A percentile compares a stretch with the other conserved stretches of the same genome.
Conservation (phyloP, 2,888 invertebrate species). For the Silvanus unidentatus region DNA sequence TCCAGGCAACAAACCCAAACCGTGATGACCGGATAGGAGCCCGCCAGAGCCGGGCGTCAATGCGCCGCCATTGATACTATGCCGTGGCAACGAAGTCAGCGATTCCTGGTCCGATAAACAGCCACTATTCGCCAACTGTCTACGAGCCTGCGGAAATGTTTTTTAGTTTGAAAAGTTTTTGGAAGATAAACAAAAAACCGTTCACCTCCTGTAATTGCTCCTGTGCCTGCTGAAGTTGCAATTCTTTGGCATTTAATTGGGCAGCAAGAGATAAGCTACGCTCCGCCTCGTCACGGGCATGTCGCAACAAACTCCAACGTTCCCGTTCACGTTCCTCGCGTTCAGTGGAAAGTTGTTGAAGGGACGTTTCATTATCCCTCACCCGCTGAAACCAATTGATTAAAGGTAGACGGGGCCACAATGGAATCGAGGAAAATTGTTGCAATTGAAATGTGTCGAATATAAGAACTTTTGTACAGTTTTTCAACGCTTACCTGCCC, state of each 20-base stretch:
- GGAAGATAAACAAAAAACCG: conserved; percentile 5
- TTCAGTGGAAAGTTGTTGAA: conserved; percentile 55
- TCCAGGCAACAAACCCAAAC: conserved; percentile 49
- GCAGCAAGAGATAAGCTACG: conserved; percentile 79
- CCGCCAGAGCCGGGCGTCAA: conserved; percentile 56
- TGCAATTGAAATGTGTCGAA: background rate
- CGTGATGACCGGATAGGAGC: conserved; percentile 48
- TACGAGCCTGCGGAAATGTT: conserved; percentile 54
- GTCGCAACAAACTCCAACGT: conserved; percentile 79
- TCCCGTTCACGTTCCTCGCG: conserved; percentile 77
- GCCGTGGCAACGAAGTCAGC: conserved; percentile 62
- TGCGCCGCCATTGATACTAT: conserved; percentile 56
- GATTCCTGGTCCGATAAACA: conserved; percentile 79
- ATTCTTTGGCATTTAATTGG: conserved; percentile 80
- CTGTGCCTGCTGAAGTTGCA: conserved; percentile 78
- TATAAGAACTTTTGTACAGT: background rate
- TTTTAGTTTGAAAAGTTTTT: conserved; percentile 9
- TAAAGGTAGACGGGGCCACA: conserved; percentile 24
- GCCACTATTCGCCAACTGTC: conserved; percentile 69
- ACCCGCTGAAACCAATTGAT: conserved; percentile 56
- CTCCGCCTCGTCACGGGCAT: conserved; percentile 87
- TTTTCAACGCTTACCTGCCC: conserved; percentile 68
- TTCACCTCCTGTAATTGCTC: conserved; percentile 76
- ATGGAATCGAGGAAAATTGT: too few species aligned
- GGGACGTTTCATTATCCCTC: conserved; percentile 70